Base-by-base conservation (phyloP, 2,888 invertebrate genomes). In the Oligia latruncula region DNA sequence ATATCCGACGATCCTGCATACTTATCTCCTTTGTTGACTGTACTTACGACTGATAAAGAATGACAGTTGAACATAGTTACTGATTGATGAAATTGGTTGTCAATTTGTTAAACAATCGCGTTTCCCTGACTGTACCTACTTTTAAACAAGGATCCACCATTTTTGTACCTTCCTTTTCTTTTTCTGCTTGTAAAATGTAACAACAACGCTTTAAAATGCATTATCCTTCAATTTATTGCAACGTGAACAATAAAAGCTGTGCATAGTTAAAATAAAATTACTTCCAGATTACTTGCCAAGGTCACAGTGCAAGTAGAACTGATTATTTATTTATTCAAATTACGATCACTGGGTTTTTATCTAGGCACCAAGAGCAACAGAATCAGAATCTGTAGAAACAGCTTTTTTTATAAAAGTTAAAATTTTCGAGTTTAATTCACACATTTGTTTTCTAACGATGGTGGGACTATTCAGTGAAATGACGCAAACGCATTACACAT, bases 161-260 rank as follows among this genome's bases (percentile, higher is more conserved):
- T 64, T 75, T 40, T 67, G 23, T 71, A 62, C 49, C 49, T 82
- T 66, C 35, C 46, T 46, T 76, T 83, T 60, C 68, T 43, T 78
- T 81, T 71, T 62, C 29, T 62, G 79, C 74, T 83, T 81, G 70
- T 73, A 74, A 62, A 83, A 52, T 67, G 13, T 86, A 76, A 67
- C 13, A 83, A 60, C 23, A 71, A 68, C 67, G 66, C 74, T 81
- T 79, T 52, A 67, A 74, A 76, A 80, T 23, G 60, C 43, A 80
- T 83, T 83, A 80, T 80, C 86, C 87, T 86, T 86, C 86, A 88
- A 83, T 86, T 80, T 78, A 83, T 78, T 78, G 77, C 80, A 83
- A 77, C 46, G 40, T 67, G 55, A 78, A 65, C 66, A 71, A 20
- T 76, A n/a, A 49, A 64, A 67, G 4, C 60, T 49, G 43, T 67